A percentile compares a stretch with the other conserved stretches of the same genome.
phyloP scores from a whole-genome alignment of 2,113 vertebrate genomes.

The Lanius collurio region DNA sequence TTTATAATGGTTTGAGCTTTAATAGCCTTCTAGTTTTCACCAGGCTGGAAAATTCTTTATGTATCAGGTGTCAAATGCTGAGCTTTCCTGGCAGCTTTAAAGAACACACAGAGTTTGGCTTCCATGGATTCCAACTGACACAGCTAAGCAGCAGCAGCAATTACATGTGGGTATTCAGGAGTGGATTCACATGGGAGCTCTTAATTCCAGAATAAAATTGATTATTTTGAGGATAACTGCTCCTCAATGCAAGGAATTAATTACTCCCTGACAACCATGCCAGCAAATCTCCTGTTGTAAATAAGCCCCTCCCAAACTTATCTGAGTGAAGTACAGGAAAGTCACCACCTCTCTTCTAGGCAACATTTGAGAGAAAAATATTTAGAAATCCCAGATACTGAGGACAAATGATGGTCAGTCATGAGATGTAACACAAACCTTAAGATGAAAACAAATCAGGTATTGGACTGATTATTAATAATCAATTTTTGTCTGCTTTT shows the following conservation, averaged over 20 bases:
- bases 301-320: background rate
- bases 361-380: background rate
- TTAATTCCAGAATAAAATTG: slow-evolving; percentile 1
- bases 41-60: background rate
- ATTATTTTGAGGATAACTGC: background rate
- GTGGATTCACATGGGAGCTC: background rate
- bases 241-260: background rate
- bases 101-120: background rate
- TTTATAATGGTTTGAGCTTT: background rate
- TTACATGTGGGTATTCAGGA: background rate
- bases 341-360: background rate
- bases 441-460: background rate
- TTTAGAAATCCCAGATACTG: background rate
- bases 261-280: background rate
- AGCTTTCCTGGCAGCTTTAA: slow-evolving; percentile 4
- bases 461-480: background rate
- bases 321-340: background rate
- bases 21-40: background rate
- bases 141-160: background rate
- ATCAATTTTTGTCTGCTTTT: background rate
- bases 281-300: background rate
- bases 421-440: background rate
- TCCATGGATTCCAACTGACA: background rate
- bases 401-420: background rate
- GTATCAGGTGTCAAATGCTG: background rate